Base-by-base conservation (phyloP, 1,140 invertebrate genomes). In the Homalodisca vitripennis region DNA sequence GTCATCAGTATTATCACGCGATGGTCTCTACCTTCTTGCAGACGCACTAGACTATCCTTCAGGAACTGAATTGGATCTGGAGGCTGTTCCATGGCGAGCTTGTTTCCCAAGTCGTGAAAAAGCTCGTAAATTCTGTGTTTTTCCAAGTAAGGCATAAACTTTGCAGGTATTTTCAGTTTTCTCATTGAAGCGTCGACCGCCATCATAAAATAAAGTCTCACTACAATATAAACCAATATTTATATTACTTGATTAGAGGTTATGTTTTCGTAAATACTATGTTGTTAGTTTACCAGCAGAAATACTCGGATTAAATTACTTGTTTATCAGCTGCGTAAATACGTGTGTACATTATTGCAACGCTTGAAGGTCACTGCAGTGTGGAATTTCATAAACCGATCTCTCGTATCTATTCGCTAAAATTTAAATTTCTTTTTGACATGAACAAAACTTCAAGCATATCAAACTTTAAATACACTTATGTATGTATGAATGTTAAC, bases 61-160 rank as follows among this genome's bases (percentile, higher is more conserved):
- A 60, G 22, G n/a, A 60, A 60, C 55, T 6, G 29, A 13, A 60
- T 6, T 24, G 55, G 55, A n/a, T 60, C 55, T 3, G 2, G 10
- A 2, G 55, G 55, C 14, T 24, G 55, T 6, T 3, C 14, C 22
- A 60, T 60, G 55, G 55, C 55, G 3, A 60, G 55, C n/a, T 60
- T 26, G 14, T 60, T 60, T 27, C 24, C 55, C n/a, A 60, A n/a
- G 27, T 60, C 81, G 66, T 83, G 77, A 74, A 84, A 83, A 10
- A 85, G 73, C 77, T 84, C 82, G 48, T 81, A 81, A 71, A 84
- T 81, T 68, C 79, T 76, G 73, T 84, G 80, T 70, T 82, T 84
- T 69, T 84, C 83, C 67, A 84, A 72, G 68, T 84, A 85, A 12
- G 82, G 79, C 31, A 81, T 70, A 65, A 83, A 82, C 74, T 74